A percentile compares a stretch with the other conserved stretches of the same genome.
Evolutionary conservation across 2,888 invertebrate species (phyloP).

Genomic region (Fissipunctia ypsillon): DNA sequence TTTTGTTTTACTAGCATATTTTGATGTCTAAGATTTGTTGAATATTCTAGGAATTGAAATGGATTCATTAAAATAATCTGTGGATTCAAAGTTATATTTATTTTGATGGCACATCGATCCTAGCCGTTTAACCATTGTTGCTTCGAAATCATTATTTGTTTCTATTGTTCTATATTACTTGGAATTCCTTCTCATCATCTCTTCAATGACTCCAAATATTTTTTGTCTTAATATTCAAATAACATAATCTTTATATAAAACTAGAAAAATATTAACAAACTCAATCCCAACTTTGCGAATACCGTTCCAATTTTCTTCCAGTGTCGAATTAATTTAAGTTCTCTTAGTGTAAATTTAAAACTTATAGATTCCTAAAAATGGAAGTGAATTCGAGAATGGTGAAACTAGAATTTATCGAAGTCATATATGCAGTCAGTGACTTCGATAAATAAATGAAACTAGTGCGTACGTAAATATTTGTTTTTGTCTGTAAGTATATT

Average conservation of each 20-base stretch:
- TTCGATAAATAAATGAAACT: conserved; percentile 59
- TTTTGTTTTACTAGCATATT: background rate
- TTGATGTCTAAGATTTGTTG: background rate
- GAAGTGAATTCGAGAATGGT: conserved; percentile 76
- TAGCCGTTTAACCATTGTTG: background rate
- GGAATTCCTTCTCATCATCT: background rate
- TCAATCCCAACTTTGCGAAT: conserved; percentile 63
- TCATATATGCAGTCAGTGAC: conserved; percentile 53
- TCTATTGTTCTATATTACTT: background rate
- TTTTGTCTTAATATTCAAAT: background rate
- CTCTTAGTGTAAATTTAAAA: conserved; percentile 74
- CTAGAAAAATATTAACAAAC: background rate
- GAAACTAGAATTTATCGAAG: conserved; percentile 61
- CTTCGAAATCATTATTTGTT: conserved; percentile 7
- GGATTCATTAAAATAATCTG: background rate
- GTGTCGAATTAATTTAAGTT: conserved; percentile 81
- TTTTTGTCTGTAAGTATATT: conserved; percentile 87
- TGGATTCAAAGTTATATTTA: background rate
- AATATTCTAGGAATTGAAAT: background rate
- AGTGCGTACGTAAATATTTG: conserved; percentile 74
- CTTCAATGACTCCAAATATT: background rate
- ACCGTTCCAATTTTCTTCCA: conserved; percentile 76
- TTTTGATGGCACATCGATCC: background rate
- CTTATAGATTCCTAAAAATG: conserved; percentile 72
- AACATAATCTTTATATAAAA: background rate